Conservation (phyloP, 2,888 invertebrate species). For the Habroteleia sp. region DNA sequence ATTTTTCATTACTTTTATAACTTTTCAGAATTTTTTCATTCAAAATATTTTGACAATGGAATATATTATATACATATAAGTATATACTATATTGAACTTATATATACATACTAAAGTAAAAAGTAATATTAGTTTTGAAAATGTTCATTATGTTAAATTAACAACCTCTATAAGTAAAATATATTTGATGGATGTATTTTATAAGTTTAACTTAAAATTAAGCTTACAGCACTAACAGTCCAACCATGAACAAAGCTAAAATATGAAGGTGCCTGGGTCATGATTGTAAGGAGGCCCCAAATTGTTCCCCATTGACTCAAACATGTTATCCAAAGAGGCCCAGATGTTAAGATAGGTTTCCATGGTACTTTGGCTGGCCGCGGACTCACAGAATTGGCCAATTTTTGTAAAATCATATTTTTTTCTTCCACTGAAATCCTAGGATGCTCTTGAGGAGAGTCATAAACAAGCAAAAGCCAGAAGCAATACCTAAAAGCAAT, state of each 20-base stretch:
- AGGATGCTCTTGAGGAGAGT: conserved; percentile 86
- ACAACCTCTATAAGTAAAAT: background rate
- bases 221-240: conserved; percentile 85
- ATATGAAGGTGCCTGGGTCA: conserved; percentile 87
- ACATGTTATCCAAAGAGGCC: conserved; percentile 85
- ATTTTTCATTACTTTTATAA: too few species aligned
- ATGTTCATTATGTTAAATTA: too few species aligned
- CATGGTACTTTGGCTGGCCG: conserved; percentile 83
- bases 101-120: too few species aligned
- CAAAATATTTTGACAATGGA: too few species aligned
- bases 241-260: conserved; percentile 87
- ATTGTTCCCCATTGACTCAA: conserved; percentile 86
- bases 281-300: conserved; percentile 87
- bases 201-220: too few species aligned
- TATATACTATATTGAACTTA: too few species aligned
- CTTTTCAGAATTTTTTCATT: too few species aligned
- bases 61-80: too few species aligned
- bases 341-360: conserved; percentile 83
- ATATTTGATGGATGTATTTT: too few species aligned
- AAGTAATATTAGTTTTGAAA: too few species aligned
- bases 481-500: conserved; percentile 75
- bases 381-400: conserved; percentile 78
- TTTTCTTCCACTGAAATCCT: conserved; percentile 84
- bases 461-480: conserved; percentile 85
- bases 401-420: conserved; percentile 83